Evolutionary conservation across 2,888 invertebrate genomes (phyloP).

Genomic region (Sinhomidia bicolor): DNA sequence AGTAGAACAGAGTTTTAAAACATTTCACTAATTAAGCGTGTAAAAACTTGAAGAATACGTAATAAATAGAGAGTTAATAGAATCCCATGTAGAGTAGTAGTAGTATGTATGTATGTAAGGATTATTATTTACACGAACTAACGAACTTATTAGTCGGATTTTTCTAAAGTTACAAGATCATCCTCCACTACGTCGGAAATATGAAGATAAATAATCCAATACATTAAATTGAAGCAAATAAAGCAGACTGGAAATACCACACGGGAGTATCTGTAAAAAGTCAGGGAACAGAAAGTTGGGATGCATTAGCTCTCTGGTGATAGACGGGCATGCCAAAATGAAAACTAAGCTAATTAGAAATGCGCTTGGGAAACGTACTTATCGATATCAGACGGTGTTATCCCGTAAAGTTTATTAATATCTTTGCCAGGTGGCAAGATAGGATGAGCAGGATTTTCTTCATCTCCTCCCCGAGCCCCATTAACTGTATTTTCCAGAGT

Average conservation of each 20-base stretch:
- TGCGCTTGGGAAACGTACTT: slow-evolving; percentile 83
- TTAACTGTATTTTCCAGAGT: slow-evolving; percentile 95
- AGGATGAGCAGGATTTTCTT: slow-evolving; percentile 82
- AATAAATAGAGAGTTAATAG: slow-evolving; percentile 47
- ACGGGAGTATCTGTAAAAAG: slow-evolving; percentile 88
- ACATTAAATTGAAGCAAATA: slow-evolving; percentile 99
- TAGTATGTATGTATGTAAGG: slow-evolving; percentile 48
- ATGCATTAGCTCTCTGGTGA: neutral
- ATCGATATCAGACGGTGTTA: slow-evolving; percentile 99
- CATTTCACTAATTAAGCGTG: slow-evolving; percentile 59
- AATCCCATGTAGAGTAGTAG: slow-evolving; percentile 40
- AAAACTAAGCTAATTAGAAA: neutral
- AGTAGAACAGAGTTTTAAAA: slow-evolving; percentile 52
- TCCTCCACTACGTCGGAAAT: slow-evolving; percentile 97
- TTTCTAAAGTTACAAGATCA: slow-evolving; percentile 91
- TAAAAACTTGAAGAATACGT: slow-evolving; percentile 54
- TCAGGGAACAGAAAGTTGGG: neutral
- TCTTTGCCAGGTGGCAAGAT: slow-evolving; percentile 95
- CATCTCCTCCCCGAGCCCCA: slow-evolving; percentile 86
- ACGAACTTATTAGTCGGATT: slow-evolving; percentile 80
- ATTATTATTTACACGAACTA: slow-evolving; percentile 52
- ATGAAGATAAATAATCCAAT: slow-evolving; percentile 98
- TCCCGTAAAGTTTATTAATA: slow-evolving; percentile 88
- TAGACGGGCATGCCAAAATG: neutral
- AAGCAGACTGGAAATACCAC: slow-evolving; percentile 99